Conservation (phyloP, 2,888 invertebrate genomes). For the Nephrotoma appendiculata region DNA sequence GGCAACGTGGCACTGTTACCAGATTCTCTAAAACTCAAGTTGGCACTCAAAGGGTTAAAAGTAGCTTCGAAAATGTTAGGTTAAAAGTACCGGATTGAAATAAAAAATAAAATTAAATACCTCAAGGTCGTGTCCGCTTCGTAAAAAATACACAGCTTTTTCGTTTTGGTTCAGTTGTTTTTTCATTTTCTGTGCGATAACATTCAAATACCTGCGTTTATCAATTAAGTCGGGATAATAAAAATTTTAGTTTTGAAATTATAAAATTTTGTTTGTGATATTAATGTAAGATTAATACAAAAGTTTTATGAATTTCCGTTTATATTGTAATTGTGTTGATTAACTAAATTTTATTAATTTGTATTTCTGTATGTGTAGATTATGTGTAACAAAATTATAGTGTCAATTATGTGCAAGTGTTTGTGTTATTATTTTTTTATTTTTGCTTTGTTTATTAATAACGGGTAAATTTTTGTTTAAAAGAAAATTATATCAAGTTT, state of each 20-base stretch:
- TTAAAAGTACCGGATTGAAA: background rate
- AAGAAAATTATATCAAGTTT: background rate
- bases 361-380: background rate
- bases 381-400: no score
- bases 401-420: background rate
- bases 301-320: background rate
- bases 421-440: background rate
- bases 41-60: no score
- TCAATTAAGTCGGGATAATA: background rate
- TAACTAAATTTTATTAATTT: background rate
- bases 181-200: background rate
- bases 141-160: background rate
- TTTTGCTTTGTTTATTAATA: background rate
- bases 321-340: background rate
- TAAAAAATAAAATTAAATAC: background rate
- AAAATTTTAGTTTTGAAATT: background rate
- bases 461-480: background rate
- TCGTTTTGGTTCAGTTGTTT: background rate
- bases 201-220: background rate
- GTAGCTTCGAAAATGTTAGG: no score
- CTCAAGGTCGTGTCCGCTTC: slow-evolving; percentile 2
- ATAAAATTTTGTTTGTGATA: background rate
- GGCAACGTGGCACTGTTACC: no score
- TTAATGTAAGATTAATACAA: background rate
- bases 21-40: no score